A percentile compares a stretch with the other conserved stretches of the same genome.
phyloP scores from a whole-genome alignment of 2,797 vertebrate genomes.

The Rachycentron canadum region DNA sequence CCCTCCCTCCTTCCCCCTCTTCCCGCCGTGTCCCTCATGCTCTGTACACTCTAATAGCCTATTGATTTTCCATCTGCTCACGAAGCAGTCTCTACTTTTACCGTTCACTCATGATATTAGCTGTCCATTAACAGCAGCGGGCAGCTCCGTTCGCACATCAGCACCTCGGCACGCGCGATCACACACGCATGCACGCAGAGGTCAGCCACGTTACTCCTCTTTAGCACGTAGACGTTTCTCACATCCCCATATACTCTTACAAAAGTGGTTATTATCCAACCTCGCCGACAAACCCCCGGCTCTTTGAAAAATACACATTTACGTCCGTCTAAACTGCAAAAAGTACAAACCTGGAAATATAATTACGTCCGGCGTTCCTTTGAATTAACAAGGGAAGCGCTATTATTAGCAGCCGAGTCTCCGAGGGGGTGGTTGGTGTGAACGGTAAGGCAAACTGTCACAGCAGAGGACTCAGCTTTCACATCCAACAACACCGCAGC shows the following conservation, averaged over 20 bases:
- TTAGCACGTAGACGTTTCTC: conserved; percentile 9
- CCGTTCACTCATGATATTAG: conserved; percentile 94
- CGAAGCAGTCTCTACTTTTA: conserved; percentile 89
- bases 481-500: neutral
- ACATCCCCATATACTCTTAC: conserved; percentile 3
- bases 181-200: neutral
- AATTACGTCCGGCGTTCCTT: neutral
- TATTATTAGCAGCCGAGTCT: neutral
- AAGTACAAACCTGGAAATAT: neutral
- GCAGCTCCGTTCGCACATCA: conserved; percentile 82
- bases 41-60: conserved; percentile 93
- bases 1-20: conserved; percentile 72
- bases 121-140: conserved; percentile 91
- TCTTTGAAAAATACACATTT: neutral
- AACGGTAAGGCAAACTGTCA: neutral
- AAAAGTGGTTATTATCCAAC: conserved; percentile 3
- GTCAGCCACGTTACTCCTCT: conserved; percentile 11
- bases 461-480: neutral
- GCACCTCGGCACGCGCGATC: conserved; percentile 71
- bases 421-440: neutral
- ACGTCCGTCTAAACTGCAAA: neutral
- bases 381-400: neutral
- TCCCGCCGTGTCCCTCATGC: conserved; percentile 75
- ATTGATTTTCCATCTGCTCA: conserved; percentile 95
- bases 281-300: neutral